Base-by-base conservation (phyloP, 2,797 vertebrate species). In the Rhabdomys pumilio region DNA sequence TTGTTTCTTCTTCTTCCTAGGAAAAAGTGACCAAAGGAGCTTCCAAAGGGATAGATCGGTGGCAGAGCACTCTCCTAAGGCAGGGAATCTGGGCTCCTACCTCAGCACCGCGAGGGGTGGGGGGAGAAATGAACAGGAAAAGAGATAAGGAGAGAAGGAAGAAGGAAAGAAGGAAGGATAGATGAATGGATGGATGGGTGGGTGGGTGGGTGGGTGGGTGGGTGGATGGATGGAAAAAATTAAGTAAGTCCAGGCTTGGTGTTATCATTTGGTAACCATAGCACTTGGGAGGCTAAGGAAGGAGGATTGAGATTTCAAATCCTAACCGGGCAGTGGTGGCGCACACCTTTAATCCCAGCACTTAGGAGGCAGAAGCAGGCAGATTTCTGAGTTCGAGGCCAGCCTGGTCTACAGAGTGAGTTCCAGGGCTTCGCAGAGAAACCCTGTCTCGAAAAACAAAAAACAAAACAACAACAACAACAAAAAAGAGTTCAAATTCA, bases 151-250 rank as follows among this genome's bases (percentile, higher is more conserved):
- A 57, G 14, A 29, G 14, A 41, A 14, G 63, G 10, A 14, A 34
- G 29, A 10, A 4, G 22, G 80, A n/a, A n/a, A 7, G 55, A 7
- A 41, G 13, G 76, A 20, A 8, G 31, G 34, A 22, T 29, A 7
- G 55, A 10, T 1, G 1, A 7, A 14, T 0, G 29, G 57, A 41
- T 0, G 8, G 44, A 34, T 7, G 15, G n/a, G 41, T 1, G 12
- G n/a, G 61, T 10, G 8, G 47, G 19, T 7, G 15, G n/a, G 41
- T 1, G 12, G n/a, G 61, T 10, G 8, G 47, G 19, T 3, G 6
- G 69, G 8, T 3, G 19, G 38, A 44, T 5, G 26, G 41, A 77
- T 13, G 63, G 14, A 50, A 29, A 26, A 14, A 38, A 59, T 1
- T 9, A 17, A 83, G 59, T 34, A 3, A 67, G 63, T 15, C 47